Conservation (phyloP, 53 echinoderm and acorn worm genomes). For the Pentamera pediparva region DNA sequence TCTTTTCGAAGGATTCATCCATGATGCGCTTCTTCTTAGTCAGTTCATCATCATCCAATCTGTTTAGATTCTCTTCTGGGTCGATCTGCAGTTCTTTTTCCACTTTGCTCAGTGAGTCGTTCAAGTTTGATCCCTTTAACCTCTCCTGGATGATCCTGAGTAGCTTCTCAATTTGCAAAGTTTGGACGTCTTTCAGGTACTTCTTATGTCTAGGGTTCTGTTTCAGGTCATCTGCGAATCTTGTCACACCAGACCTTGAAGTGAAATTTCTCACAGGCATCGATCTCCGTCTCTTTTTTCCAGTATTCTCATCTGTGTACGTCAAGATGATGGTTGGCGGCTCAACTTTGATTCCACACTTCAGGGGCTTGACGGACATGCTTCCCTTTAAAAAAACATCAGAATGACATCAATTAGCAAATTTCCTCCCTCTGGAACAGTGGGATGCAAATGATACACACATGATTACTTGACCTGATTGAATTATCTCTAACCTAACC, state of each 20-base stretch:
- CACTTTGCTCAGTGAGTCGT: constrained; percentile 66
- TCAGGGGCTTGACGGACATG: constrained; percentile 70
- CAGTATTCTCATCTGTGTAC: constrained; percentile 63
- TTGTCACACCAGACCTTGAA: constrained; percentile 57
- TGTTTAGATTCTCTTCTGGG: constrained; percentile 84
- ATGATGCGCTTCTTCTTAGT: constrained; percentile 73
- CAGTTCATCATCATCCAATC: constrained; percentile 61
- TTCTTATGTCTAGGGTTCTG: constrained; percentile 77
- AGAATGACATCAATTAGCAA: too few species aligned
- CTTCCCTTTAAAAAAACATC: too few species aligned
- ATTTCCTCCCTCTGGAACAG: too few species aligned
- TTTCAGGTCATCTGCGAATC: constrained; percentile 56
- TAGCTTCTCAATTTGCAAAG: constrained; percentile 68
- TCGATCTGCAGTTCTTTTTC: constrained; percentile 58
- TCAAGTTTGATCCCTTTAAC: constrained; percentile 55
- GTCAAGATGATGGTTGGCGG: constrained; percentile 76
- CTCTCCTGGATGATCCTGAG: constrained; percentile 71
- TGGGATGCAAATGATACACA: too few species aligned
- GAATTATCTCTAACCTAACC: too few species aligned
- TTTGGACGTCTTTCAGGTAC: constrained; percentile 64
- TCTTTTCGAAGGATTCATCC: constrained; percentile 84
- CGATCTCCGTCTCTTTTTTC: constrained; percentile 64
- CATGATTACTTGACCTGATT: too few species aligned
- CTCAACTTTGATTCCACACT: constrained; percentile 76
- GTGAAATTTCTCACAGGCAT: constrained; percentile 90